phyloP scores from a whole-genome alignment of 2,113 vertebrate species.

The Eulacestoma nigropectus region DNA sequence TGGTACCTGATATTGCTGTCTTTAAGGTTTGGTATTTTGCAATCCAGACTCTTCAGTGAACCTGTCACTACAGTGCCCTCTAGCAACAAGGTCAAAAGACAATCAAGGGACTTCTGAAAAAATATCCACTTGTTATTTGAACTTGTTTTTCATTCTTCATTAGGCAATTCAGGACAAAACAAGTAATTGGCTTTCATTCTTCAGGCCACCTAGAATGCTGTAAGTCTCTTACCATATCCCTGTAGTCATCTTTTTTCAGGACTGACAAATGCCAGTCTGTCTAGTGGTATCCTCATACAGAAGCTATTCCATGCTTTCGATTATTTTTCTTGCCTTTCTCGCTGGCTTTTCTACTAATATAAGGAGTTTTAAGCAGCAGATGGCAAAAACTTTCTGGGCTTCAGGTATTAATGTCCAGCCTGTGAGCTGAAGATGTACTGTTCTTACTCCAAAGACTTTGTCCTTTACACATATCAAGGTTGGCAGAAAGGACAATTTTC shows the following conservation, averaged over 20 bases:
- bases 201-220: neutral
- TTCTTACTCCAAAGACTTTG: neutral
- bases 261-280: neutral
- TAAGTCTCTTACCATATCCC: neutral
- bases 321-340: neutral
- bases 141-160: neutral
- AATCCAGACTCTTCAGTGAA: constrained; percentile 83
- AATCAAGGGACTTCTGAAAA: neutral
- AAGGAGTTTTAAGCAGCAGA: neutral
- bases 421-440: neutral
- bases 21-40: constrained; percentile 18
- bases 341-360: neutral
- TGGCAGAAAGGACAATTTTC: neutral
- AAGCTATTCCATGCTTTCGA: neutral
- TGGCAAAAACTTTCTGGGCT: neutral
- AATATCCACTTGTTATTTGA: neutral
- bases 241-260: neutral
- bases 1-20: constrained; percentile 1
- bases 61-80: constrained; percentile 67
- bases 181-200: neutral
- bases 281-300: neutral
- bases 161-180: neutral
- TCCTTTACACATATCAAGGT: neutral
- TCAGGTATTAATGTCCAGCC: neutral
- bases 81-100: neutral